These are phyloP conservation scores for Pterostichus niger DNA, from an alignment of 2,888 invertebrate genomes.

Conservation along the genomic window DNA sequence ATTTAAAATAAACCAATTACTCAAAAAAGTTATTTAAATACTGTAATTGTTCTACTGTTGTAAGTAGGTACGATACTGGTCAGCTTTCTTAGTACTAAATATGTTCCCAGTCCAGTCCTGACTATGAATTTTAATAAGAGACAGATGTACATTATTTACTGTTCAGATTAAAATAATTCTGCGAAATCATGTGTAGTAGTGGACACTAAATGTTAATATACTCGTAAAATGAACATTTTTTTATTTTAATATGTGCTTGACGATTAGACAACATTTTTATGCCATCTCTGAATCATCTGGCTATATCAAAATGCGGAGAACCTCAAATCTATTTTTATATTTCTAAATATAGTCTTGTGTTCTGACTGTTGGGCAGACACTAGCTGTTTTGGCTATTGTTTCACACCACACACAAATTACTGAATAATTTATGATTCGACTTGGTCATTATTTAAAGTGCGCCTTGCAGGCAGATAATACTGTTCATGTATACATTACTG, in stretches of 20 bases:
- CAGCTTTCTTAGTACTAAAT: too few relatives aligned
- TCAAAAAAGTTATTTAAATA: too few relatives aligned
- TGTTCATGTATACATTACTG: not conserved
- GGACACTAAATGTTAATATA: too few relatives aligned
- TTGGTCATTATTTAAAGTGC: not conserved
- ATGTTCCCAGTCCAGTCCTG: too few relatives aligned
- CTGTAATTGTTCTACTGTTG: too few relatives aligned
- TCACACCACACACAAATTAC: not conserved
- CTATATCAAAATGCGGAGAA: conserved; percentile 25
- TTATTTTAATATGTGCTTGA: not conserved
- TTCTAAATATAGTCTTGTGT: conserved; percentile 28
- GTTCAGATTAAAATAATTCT: too few relatives aligned
- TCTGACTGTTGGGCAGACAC: conserved; percentile 5
- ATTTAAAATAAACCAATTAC: too few relatives aligned
- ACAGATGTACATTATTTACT: too few relatives aligned
- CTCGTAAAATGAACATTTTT: too few relatives aligned
- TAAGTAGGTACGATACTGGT: too few relatives aligned
- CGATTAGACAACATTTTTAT: not conserved
- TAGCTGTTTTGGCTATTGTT: conserved; percentile 12
- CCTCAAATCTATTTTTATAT: conserved; percentile 26
- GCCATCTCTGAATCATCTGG: conserved; percentile 8
- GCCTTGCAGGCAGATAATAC: not conserved
- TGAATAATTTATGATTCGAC: conserved; percentile 18
- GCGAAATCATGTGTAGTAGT: too few relatives aligned
- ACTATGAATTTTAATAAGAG: too few relatives aligned